Evolutionary conservation across 2,797 vertebrate species (phyloP).

Genomic region (Remorina albescens): DNA sequence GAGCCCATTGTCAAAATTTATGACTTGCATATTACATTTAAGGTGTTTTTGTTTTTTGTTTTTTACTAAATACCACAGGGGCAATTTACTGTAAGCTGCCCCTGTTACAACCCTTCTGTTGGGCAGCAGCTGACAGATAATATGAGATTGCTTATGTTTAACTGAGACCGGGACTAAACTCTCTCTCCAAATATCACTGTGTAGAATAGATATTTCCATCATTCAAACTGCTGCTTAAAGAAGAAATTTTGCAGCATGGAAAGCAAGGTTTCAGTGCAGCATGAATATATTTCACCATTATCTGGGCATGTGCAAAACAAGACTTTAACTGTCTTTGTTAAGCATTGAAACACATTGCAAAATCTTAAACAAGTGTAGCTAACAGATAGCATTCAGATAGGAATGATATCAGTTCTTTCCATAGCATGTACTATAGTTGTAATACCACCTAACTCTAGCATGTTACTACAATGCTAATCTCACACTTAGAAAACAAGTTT

Average conservation of each 20-base stretch:
- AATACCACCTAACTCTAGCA: slow-evolving; percentile 72
- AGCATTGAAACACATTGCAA: slow-evolving; percentile 78
- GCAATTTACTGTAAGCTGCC: neutral
- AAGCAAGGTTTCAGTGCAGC: slow-evolving; percentile 84
- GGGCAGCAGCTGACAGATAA: slow-evolving; percentile 18
- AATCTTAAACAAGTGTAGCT: slow-evolving; percentile 36
- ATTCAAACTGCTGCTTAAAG: slow-evolving; percentile 55
- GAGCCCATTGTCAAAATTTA: slow-evolving; percentile 16
- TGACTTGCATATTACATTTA: neutral
- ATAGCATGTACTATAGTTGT: slow-evolving; percentile 73
- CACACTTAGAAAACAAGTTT: slow-evolving; percentile 57
- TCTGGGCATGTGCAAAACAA: slow-evolving; percentile 72
- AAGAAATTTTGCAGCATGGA: slow-evolving; percentile 72
- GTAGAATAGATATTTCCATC: slow-evolving; percentile 52
- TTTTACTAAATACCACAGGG: neutral
- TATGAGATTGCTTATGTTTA: slow-evolving; percentile 5
- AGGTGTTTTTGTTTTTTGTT: neutral
- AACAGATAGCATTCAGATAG: slow-evolving; percentile 55
- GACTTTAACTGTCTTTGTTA: slow-evolving; percentile 62
- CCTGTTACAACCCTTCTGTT: slow-evolving; percentile 1
- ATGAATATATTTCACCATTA: slow-evolving; percentile 74
- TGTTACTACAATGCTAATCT: slow-evolving; percentile 71
- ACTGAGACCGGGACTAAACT: slow-evolving; percentile 60
- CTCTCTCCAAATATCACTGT: slow-evolving; percentile 70
- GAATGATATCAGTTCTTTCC: slow-evolving; percentile 66